phyloP scores from a whole-genome alignment of 2,797 vertebrate genomes.

The Sciaenops ocellatus region DNA sequence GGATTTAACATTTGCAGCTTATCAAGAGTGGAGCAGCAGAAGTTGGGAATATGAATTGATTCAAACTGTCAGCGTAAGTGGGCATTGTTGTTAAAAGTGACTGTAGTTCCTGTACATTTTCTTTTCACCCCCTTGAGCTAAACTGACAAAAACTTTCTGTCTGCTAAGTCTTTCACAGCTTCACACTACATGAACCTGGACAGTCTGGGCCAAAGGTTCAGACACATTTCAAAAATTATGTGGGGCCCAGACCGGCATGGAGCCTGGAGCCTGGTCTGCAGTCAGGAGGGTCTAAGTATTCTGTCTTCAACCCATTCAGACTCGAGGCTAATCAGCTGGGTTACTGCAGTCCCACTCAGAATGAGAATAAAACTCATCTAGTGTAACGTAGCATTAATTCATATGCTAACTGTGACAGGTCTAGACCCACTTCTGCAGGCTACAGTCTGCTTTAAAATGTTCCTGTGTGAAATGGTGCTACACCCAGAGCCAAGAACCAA shows the following conservation, averaged over 20 bases:
- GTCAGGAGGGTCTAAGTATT: slow-evolving; percentile 33
- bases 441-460: slow-evolving; percentile 47
- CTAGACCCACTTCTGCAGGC: slow-evolving; percentile 49
- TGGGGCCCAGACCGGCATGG: slow-evolving; percentile 6
- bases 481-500: slow-evolving; percentile 50
- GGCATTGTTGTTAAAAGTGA: slow-evolving; percentile 25
- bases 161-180: slow-evolving; percentile 41
- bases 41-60: slow-evolving; percentile 7
- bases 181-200: slow-evolving; percentile 40
- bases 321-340: slow-evolving; percentile 41
- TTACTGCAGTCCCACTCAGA: slow-evolving; percentile 40
- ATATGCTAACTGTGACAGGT: slow-evolving; percentile 43
- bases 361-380: slow-evolving; percentile 49
- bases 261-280: slow-evolving; percentile 31
- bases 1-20: not conserved
- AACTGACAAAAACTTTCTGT: slow-evolving; percentile 34
- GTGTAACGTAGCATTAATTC: slow-evolving; percentile 46
- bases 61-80: slow-evolving; percentile 12
- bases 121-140: slow-evolving; percentile 18
- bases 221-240: slow-evolving; percentile 38
- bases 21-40: slow-evolving; percentile 1
- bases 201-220: slow-evolving; percentile 35
- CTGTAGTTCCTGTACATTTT: slow-evolving; percentile 19
- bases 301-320: slow-evolving; percentile 19
- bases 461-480: slow-evolving; percentile 46